A percentile compares a stretch with the other conserved stretches of the same genome.
Conservation (phyloP, 2,113 vertebrate genomes). For the Tyrannus savana region DNA sequence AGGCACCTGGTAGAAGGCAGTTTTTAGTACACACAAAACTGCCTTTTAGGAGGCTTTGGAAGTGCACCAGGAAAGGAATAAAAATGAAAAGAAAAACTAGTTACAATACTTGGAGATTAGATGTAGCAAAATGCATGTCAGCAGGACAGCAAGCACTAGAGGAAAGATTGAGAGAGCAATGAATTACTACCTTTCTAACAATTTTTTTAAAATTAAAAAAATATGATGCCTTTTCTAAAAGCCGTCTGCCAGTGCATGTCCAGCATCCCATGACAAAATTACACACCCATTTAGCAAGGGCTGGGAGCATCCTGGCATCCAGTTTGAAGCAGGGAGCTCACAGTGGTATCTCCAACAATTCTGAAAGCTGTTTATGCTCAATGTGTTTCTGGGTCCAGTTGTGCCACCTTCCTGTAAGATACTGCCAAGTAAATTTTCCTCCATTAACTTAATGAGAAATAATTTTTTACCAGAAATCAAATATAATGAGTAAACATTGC, state of each 20-base stretch:
- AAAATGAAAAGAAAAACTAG: neutral
- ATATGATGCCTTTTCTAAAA: neutral
- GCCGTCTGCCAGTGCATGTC: neutral
- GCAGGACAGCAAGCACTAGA: neutral
- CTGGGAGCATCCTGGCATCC: neutral
- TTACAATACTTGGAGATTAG: neutral
- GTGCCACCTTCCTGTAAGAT: neutral
- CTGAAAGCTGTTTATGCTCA: neutral
- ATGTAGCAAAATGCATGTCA: neutral
- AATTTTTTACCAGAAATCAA: neutral
- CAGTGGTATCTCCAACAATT: neutral
- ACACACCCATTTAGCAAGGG: neutral
- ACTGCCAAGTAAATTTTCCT: neutral
- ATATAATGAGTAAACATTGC: neutral
- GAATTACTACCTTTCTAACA: neutral
- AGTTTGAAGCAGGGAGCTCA: neutral
- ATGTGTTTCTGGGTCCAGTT: neutral
- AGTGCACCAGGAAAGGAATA: neutral
- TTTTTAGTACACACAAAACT: neutral
- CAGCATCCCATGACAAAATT: neutral
- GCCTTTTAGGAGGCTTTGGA: neutral
- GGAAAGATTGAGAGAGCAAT: neutral
- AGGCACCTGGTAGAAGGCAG: neutral
- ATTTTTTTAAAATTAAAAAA: neutral
- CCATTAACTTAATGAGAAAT: neutral